phyloP scores from a whole-genome alignment of 1,140 invertebrate genomes.

The Drosophila sp. region DNA sequence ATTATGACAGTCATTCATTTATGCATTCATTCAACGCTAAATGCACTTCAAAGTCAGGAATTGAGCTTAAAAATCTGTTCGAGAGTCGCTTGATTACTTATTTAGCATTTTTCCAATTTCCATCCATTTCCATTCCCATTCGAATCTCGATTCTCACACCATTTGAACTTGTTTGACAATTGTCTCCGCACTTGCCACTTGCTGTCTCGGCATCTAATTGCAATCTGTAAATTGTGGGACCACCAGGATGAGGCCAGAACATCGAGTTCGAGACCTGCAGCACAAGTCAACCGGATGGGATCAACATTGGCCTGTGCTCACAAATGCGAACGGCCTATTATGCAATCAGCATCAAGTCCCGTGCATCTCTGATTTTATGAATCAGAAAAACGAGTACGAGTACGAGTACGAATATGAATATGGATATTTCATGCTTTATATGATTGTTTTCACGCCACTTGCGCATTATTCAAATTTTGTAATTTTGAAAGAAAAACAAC shows the following conservation, averaged over 20 bases:
- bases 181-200: conserved; percentile 23
- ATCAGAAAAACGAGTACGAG: conserved; percentile 16
- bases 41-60: conserved; percentile 57
- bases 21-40: conserved; percentile 29
- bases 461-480: conserved; percentile 82
- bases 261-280: not conserved
- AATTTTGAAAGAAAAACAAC: conserved; percentile 61
- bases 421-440: conserved; percentile 42
- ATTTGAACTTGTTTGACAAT: conserved; percentile 10
- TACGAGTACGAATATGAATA: conserved; percentile 32
- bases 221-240: conserved; percentile 60
- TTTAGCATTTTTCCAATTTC: conserved; percentile 80
- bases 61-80: conserved; percentile 20
- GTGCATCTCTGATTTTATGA: conserved; percentile 11
- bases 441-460: conserved; percentile 72
- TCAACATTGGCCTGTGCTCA: conserved; percentile 31
- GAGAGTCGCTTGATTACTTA: conserved; percentile 75
- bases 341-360: conserved; percentile 61
- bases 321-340: conserved; percentile 58
- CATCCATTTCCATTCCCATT: conserved; percentile 13
- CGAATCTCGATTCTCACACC: not conserved
- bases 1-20: conserved; percentile 28
- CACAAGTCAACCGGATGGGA: conserved; percentile 14
- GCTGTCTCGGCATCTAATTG: conserved; percentile 54
- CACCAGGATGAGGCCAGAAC: not conserved